phyloP scores from a whole-genome alignment of 2,797 vertebrate species.

The Tenualosa ilisha region DNA sequence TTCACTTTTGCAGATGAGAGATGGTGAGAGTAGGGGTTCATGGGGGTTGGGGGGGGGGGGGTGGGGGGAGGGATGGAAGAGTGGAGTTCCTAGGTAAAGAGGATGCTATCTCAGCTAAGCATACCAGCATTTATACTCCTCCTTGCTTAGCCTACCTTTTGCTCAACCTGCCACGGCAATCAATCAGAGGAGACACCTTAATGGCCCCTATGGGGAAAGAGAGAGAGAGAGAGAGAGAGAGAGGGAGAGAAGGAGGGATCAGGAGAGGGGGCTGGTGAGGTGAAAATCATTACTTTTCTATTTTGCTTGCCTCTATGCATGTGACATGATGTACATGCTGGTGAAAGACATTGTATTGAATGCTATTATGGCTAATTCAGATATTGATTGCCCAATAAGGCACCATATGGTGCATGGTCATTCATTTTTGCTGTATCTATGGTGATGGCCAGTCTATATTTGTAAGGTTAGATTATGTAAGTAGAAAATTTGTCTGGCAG shows the following conservation, averaged over 20 bases:
- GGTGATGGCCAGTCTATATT: neutral
- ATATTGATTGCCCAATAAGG: slow-evolving; percentile 21
- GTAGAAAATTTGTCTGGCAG: no score
- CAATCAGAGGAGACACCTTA: slow-evolving; percentile 31
- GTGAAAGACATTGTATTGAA: neutral
- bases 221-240: neutral
- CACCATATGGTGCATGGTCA: slow-evolving; percentile 48
- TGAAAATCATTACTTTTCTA: neutral
- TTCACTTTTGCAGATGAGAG: slow-evolving; percentile 22
- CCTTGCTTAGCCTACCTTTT: neutral
- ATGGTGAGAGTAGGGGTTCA: neutral
- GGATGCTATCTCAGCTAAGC: slow-evolving; percentile 29
- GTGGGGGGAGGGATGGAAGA: neutral
- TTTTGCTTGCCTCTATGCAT: neutral
- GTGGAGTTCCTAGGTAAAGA: neutral
- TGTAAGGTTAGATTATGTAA: neutral
- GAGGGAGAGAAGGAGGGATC: neutral
- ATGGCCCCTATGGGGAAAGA: slow-evolving; percentile 3
- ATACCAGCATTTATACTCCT: slow-evolving; percentile 18
- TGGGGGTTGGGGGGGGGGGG: neutral
- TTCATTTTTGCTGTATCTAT: slow-evolving; percentile 49
- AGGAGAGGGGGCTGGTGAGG: neutral
- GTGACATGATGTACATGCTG: slow-evolving; percentile 7
- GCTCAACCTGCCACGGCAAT: slow-evolving; percentile 27
- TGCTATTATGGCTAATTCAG: slow-evolving; percentile 16